Conservation (phyloP, 2,113 vertebrate species). For the Noturus placidus region DNA sequence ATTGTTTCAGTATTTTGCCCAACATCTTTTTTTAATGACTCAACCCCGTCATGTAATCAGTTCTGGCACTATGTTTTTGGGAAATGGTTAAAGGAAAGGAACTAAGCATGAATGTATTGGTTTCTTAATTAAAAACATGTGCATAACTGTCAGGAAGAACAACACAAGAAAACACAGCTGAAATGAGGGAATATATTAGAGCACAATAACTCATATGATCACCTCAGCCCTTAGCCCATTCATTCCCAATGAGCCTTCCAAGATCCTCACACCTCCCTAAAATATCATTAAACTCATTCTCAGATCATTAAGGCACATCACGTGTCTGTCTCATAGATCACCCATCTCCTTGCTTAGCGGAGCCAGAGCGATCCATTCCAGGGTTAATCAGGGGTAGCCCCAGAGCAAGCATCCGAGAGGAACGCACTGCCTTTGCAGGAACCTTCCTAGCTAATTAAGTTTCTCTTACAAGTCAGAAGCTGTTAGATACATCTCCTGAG, state of each 20-base stretch:
- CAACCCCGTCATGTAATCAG: background rate
- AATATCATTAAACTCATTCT: slow-evolving; percentile 42
- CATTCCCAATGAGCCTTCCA: slow-evolving; percentile 30
- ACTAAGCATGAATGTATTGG: background rate
- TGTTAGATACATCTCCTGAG: slow-evolving; percentile 39
- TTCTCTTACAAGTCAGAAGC: slow-evolving; percentile 51
- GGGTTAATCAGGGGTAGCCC: slow-evolving; percentile 54
- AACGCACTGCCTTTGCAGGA: slow-evolving; percentile 24
- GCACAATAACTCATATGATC: slow-evolving; percentile 21
- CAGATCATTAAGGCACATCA: slow-evolving; percentile 39
- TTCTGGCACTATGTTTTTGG: background rate
- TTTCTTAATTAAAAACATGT: background rate
- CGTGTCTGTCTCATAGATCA: slow-evolving; percentile 44
- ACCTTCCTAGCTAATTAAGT: slow-evolving; percentile 53
- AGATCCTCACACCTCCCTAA: background rate
- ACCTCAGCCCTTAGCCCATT: background rate
- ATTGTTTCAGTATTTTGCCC: background rate
- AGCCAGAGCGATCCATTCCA: slow-evolving; percentile 47
- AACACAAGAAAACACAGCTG: background rate
- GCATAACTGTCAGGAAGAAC: slow-evolving; percentile 9
- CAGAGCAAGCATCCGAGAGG: slow-evolving; percentile 28
- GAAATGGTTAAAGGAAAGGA: background rate
- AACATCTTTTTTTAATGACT: background rate
- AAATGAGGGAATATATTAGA: background rate
- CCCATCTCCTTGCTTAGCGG: slow-evolving; percentile 39